Conservation (phyloP, 2,888 invertebrate genomes). For the Lasioglossum oenotherae region DNA sequence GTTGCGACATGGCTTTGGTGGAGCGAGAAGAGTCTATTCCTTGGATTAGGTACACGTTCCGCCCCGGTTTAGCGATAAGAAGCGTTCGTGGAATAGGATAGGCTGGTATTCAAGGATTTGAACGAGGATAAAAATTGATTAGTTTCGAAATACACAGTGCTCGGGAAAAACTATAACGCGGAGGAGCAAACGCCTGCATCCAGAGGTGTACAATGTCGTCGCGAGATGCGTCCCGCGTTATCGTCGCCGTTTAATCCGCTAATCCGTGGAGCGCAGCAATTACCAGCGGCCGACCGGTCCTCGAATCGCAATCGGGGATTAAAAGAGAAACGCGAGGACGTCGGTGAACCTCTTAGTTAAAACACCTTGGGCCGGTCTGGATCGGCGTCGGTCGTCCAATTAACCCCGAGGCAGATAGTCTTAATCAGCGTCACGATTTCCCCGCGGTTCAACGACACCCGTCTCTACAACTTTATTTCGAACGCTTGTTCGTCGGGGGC, state of each 20-base stretch:
- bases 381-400: constrained; percentile 22
- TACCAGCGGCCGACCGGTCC: background rate
- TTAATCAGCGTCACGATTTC: constrained; percentile 30
- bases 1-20: background rate
- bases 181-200: background rate
- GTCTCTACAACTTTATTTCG: constrained; percentile 29
- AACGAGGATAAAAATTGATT: background rate
- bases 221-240: background rate
- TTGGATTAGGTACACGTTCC: background rate
- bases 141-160: background rate
- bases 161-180: background rate
- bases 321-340: background rate
- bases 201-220: background rate
- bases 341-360: background rate
- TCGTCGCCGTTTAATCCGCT: background rate
- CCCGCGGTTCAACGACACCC: constrained; percentile 37
- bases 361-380: background rate
- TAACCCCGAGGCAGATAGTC: constrained; percentile 30
- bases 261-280: background rate
- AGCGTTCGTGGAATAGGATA: background rate
- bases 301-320: background rate
- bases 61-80: background rate
- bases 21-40: background rate
- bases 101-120: background rate
- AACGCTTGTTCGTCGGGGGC: background rate